These are phyloP conservation scores for Drosophila miranda DNA, from an alignment of 1,140 invertebrate genomes.

Conservation along the genomic window DNA sequence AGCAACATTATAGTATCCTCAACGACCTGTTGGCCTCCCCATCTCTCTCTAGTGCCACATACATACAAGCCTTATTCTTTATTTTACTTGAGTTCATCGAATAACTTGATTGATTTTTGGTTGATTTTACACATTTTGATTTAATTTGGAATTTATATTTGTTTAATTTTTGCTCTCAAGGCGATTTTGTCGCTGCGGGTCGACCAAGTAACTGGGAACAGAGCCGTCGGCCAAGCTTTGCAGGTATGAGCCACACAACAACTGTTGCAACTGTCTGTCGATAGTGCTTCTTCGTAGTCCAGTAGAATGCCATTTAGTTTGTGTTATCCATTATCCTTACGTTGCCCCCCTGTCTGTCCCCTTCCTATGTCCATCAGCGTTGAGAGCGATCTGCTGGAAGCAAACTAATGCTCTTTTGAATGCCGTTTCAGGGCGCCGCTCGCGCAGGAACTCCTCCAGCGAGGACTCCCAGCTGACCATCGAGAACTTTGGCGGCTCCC, in stretches of 20 bases:
- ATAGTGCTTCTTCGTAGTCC: constrained; percentile 23
- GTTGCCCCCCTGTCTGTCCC: constrained; percentile 18
- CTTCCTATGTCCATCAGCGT: constrained; percentile 4
- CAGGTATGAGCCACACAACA: constrained; percentile 83
- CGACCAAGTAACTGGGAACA: constrained; percentile 93
- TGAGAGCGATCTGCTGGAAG: neutral
- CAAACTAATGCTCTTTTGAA: neutral
- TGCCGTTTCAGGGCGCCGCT: constrained; percentile 85
- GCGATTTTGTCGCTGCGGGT: constrained; percentile 87
- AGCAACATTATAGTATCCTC: no score
- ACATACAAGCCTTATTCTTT: constrained; percentile 26
- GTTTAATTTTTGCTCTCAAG: constrained; percentile 49
- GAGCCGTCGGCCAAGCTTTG: constrained; percentile 88
- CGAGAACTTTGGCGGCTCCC: constrained; percentile 95
- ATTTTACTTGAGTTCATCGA: constrained; percentile 16
- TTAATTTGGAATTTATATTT: constrained; percentile 17
- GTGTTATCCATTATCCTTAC: constrained; percentile 20
- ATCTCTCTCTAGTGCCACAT: constrained; percentile 13
- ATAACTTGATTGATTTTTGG: constrained; percentile 20
- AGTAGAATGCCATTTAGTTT: constrained; percentile 41
- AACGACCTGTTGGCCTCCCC: neutral
- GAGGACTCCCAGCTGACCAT: constrained; percentile 95
- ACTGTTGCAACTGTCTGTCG: constrained; percentile 31
- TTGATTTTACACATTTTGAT: constrained; percentile 19
- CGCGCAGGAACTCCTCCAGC: constrained; percentile 91